These are phyloP conservation scores for Tenualosa ilisha DNA, from an alignment of 2,797 vertebrate species.

Conservation along the genomic window DNA sequence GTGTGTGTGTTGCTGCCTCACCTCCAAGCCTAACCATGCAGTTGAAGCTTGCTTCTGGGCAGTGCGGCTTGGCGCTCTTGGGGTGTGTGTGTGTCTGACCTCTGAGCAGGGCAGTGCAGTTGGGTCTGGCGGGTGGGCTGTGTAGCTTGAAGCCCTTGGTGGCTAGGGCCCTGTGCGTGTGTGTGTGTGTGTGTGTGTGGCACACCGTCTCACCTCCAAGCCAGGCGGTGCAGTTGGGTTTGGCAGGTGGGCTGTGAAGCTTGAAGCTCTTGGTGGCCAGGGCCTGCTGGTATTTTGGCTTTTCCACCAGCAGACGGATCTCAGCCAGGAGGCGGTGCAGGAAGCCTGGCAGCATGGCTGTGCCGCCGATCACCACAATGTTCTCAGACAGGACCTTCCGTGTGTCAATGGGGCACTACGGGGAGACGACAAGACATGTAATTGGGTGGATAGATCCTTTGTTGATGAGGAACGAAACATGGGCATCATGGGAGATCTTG, in stretches of 20 bases:
- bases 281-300: slow-evolving; percentile 86
- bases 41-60: slow-evolving; percentile 44
- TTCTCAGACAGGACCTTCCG: slow-evolving; percentile 96
- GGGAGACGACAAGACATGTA: slow-evolving; percentile 24
- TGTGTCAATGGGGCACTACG: slow-evolving; percentile 94
- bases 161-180: slow-evolving; percentile 56
- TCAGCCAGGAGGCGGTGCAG: slow-evolving; percentile 92
- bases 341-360: slow-evolving; percentile 94
- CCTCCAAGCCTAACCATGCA: slow-evolving; percentile 93
- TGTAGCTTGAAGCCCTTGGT: slow-evolving; percentile 78
- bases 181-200: slow-evolving; percentile 92
- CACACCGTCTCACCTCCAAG: slow-evolving; percentile 84
- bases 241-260: slow-evolving; percentile 91
- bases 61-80: slow-evolving; percentile 80
- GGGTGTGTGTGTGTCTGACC: slow-evolving; percentile 68
- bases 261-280: slow-evolving; percentile 90
- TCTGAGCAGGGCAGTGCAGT: slow-evolving; percentile 90
- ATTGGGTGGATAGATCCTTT: neutral
- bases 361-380: slow-evolving; percentile 93
- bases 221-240: slow-evolving; percentile 96
- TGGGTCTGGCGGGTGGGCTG: slow-evolving; percentile 49
- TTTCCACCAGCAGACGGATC: slow-evolving; percentile 90
- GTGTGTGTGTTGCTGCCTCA: slow-evolving; percentile 52
- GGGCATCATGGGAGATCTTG: too few species aligned
- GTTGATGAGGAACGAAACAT: too few species aligned